Percentiles rank a stretch among this genome's conserved stretches.
phyloP scores from a whole-genome alignment of 2,888 invertebrate species.

The Aproaerema taeniolella region DNA sequence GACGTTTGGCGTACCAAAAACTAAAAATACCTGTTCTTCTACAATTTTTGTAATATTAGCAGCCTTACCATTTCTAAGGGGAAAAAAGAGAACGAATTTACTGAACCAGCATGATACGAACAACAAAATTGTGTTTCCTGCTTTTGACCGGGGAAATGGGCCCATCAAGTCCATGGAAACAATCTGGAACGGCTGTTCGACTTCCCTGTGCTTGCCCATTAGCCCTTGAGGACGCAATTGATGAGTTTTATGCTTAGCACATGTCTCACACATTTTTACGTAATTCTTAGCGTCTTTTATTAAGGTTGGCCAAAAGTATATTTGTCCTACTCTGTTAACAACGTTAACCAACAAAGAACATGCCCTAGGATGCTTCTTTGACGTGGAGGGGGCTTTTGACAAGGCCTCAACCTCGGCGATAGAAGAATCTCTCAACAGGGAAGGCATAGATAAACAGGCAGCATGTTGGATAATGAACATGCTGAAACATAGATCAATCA shows the following conservation, averaged over 20 bases:
- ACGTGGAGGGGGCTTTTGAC: too few relatives aligned
- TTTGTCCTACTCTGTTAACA: conserved; percentile 7
- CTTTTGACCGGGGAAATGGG: conserved; percentile 14
- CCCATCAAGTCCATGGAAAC: conserved; percentile 17
- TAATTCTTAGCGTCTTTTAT: conserved; percentile 12
- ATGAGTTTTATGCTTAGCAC: conserved; percentile 13
- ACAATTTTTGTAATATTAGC: conserved; percentile 15
- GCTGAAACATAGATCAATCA: too few relatives aligned
- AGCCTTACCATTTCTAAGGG: conserved; percentile 15
- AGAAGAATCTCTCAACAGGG: too few relatives aligned
- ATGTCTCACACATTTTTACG: conserved; percentile 14
- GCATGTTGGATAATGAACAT: too few relatives aligned
- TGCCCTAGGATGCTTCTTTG: too few relatives aligned
- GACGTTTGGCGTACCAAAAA: conserved; percentile 16
- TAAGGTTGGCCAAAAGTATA: conserved; percentile 15
- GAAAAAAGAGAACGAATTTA: conserved; percentile 13
- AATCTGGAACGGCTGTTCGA: conserved; percentile 12
- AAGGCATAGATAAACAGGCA: too few relatives aligned
- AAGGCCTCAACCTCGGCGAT: too few relatives aligned
- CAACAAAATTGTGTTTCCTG: conserved; percentile 13
- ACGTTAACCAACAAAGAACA: too few relatives aligned
- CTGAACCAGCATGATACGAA: conserved; percentile 16
- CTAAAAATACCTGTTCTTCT: conserved; percentile 16
- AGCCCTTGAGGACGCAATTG: conserved; percentile 7
- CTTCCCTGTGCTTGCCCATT: conserved; percentile 15